Base-by-base conservation (phyloP, 2,888 invertebrate genomes). In the Troides oblongomaculatus region DNA sequence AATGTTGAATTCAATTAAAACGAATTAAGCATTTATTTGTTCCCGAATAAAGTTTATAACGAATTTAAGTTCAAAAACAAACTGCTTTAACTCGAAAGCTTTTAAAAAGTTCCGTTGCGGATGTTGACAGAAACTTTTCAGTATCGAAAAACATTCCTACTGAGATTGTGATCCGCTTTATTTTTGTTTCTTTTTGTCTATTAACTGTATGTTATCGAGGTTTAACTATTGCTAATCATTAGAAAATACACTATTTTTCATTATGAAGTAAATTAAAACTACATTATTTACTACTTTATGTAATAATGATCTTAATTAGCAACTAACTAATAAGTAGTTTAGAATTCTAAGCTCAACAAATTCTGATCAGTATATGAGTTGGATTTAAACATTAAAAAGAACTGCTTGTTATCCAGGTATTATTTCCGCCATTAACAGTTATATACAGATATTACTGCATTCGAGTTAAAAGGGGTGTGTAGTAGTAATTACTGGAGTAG, bases 61-160 rank as follows among this genome's bases (percentile, higher is more conserved):
- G 14, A 46, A 46, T 14, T 46, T 46, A 46, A 14, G 46, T 46
- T 46, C 46, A 46, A 46, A 63, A 50, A 50, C 43, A 61, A 17
- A n/a, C n/a, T 64, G 30, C 56, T 56, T 56, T 50, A 64, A 18
- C n/a, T 56, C 56, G 56, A 64, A 56, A 64, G 53, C 64, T 64
- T 56, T n/a, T 30, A 64, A 23, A n/a, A 64, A 64, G 36, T 64
- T 64, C 56, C 53, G 21, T 56, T 36, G 18, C 64, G 56, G 56
- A 30, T 64, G 56, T 64, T 30, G 30, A 56, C 30, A 30, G 30
- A 53, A 64, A 64, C 56, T 64, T 30, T 30, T 30, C 36, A n/a
- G 39, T 46, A 12, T 56, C n/a, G n/a, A 64, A 64, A 63, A 46
- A 46, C 36, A 64, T 36, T 64, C 50, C 23, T 30, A 64, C 56